Conservation (phyloP, 2,888 invertebrate genomes). For the Mechanitis messenoides region DNA sequence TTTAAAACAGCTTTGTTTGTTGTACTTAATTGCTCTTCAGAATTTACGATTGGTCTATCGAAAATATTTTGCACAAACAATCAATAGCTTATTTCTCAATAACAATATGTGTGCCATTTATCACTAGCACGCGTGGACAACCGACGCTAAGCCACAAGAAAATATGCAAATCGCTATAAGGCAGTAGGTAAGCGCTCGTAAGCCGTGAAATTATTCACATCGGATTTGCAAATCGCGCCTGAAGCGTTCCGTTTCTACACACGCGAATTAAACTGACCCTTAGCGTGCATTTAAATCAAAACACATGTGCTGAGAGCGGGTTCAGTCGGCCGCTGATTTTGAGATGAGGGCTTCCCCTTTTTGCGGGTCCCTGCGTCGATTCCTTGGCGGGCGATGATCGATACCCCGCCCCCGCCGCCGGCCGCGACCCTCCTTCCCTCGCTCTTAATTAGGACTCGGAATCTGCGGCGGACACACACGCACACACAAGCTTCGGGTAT, state of each 20-base stretch:
- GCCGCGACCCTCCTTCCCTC: slow-evolving; percentile 74
- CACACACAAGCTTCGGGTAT: slow-evolving; percentile 53
- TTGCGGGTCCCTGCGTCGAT: slow-evolving; percentile 75
- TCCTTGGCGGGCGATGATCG: slow-evolving; percentile 75
- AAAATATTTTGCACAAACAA: not conserved
- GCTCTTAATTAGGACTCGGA: slow-evolving; percentile 90
- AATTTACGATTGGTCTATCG: too few relatives aligned
- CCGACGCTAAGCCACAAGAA: slow-evolving; percentile 66
- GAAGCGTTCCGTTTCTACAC: slow-evolving; percentile 66
- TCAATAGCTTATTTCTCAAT: not conserved
- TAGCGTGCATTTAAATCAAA: slow-evolving; percentile 71
- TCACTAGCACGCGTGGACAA: slow-evolving; percentile 23
- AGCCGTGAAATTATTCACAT: slow-evolving; percentile 76
- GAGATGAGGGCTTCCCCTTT: slow-evolving; percentile 73
- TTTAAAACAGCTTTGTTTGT: slow-evolving; percentile 70
- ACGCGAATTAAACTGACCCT: slow-evolving; percentile 72
- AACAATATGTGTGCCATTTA: slow-evolving; percentile 3
- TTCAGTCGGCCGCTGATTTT: slow-evolving; percentile 72
- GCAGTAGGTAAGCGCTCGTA: slow-evolving; percentile 75
- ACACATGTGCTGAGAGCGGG: slow-evolving; percentile 74
- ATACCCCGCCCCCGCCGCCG: slow-evolving; percentile 65
- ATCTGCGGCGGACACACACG: slow-evolving; percentile 89
- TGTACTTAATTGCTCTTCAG: not conserved
- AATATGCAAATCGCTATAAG: slow-evolving; percentile 75
- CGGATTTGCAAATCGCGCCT: slow-evolving; percentile 73